Conservation (phyloP, 2,113 vertebrate species). For the Paedocypris sp. region DNA sequence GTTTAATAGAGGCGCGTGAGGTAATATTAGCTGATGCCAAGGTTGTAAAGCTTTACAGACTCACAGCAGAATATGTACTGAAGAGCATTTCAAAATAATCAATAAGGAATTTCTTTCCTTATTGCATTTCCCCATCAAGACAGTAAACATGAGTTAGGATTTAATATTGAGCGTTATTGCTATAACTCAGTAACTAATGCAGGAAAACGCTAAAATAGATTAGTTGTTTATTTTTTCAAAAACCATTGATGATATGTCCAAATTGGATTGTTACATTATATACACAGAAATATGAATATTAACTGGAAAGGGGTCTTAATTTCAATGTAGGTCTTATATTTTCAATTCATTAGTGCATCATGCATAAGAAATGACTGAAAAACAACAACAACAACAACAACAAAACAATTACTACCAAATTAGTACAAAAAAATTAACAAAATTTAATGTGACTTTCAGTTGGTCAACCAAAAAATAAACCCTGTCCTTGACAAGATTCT, state of each 20-base stretch:
- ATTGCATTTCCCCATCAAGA: not conserved
- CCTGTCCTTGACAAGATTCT: no score
- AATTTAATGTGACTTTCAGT: no score
- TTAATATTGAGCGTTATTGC: constrained; percentile 15
- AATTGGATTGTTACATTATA: no score
- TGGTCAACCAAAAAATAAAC: no score
- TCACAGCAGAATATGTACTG: not conserved
- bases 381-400: no score
- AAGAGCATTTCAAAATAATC: not conserved
- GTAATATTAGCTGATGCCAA: not conserved
- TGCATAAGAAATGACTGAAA: no score
- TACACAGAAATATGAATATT: no score
- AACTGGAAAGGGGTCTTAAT: no score
- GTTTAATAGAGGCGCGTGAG: not conserved
- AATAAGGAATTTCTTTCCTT: constrained; percentile 2
- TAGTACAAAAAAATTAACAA: no score
- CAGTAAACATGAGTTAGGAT: not conserved
- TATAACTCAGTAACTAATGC: constrained; percentile 6
- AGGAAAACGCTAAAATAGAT: constrained; percentile 7
- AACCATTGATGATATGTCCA: not conserved
- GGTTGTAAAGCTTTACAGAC: not conserved
- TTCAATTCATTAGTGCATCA: no score
- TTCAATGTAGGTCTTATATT: no score
- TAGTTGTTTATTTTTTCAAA: not conserved
- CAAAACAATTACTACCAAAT: no score